phyloP scores from a whole-genome alignment of 2,888 invertebrate species.

The Trichogramma evanescens region DNA sequence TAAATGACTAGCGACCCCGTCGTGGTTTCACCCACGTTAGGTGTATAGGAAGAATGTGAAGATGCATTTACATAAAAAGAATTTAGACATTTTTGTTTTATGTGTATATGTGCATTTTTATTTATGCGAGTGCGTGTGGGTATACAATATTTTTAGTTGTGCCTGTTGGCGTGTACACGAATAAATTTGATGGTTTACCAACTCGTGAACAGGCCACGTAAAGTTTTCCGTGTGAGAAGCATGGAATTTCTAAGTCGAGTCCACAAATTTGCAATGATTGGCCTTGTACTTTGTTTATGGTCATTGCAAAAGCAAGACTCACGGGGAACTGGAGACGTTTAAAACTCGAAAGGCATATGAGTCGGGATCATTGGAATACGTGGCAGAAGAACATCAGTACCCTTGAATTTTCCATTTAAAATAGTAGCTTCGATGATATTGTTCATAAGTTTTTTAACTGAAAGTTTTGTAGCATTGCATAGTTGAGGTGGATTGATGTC shows the following conservation, averaged over 20 bases:
- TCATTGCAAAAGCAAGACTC: slow-evolving; percentile 33
- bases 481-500: slow-evolving; percentile 24
- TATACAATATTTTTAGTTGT: too few relatives aligned
- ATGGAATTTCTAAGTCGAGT: slow-evolving; percentile 33
- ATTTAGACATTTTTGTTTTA: too few relatives aligned
- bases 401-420: slow-evolving; percentile 22
- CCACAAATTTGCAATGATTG: slow-evolving; percentile 36
- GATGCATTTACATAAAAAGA: too few relatives aligned
- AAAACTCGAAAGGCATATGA: slow-evolving; percentile 27
- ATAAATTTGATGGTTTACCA: slow-evolving; percentile 13
- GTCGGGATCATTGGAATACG: slow-evolving; percentile 23
- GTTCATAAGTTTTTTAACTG: slow-evolving; percentile 26
- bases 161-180: background rate
- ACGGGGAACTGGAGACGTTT: slow-evolving; percentile 33
- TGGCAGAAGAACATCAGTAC: slow-evolving; percentile 21
- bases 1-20: too few relatives aligned
- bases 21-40: too few relatives aligned
- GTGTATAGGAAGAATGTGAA: too few relatives aligned
- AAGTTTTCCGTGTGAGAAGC: slow-evolving; percentile 38
- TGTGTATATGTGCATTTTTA: too few relatives aligned
- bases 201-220: slow-evolving; percentile 38
- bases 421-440: slow-evolving; percentile 32
- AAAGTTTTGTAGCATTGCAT: slow-evolving; percentile 22
- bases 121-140: background rate
- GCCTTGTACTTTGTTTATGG: slow-evolving; percentile 40